Base-by-base conservation (phyloP, 2,797 vertebrate genomes). In the Rhodeus uyekii region DNA sequence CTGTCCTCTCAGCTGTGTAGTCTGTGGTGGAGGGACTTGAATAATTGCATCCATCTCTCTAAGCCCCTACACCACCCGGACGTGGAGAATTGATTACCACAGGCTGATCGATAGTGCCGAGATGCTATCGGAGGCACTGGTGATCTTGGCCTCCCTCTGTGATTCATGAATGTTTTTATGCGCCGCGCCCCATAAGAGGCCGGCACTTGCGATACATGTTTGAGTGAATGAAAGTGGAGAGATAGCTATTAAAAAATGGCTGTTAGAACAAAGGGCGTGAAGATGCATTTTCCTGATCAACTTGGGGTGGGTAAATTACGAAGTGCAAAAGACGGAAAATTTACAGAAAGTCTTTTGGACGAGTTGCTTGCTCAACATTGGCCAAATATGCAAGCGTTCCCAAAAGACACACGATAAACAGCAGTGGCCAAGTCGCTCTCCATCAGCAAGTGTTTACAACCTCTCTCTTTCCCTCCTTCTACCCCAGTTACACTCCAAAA, bases 41-140 rank as follows among this genome's bases (percentile, higher is more conserved):
- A 85, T 82, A 87, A 82, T 87, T 29, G 81, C 81, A 86, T 87
- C 82, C 78, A 78, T 64, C 85, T 83, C 78, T 83, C 80, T 86
- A 86, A 90, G 83, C 84, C 84, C 73, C 86, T 89, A 84, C 86
- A 86, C 89, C 89, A 90, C 88, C 87, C 86, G 87, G 86, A 90
- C 79, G 84, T 85, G 83, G 60, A 87, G 87, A 89, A 93, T 91
- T 89, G 88, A 93, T 92, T 90, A 86, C 73, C 16, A 71, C 84
- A 79, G 63, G 68, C 89, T 90, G 87, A 94, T 93, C 84, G 88
- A 91, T 92, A 80, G 87, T 85, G 88, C 81, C 84, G 82, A 89
- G 88, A 89, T 91, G 84, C 79, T 88, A 91, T 85, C 81, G 79
- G 78, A 65, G 80, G 44, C 75, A 27, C 74, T 76, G 36, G 84